These are phyloP conservation scores for Calycopis cecrops DNA, from an alignment of 1,140 invertebrate genomes.

Conservation along the genomic window DNA sequence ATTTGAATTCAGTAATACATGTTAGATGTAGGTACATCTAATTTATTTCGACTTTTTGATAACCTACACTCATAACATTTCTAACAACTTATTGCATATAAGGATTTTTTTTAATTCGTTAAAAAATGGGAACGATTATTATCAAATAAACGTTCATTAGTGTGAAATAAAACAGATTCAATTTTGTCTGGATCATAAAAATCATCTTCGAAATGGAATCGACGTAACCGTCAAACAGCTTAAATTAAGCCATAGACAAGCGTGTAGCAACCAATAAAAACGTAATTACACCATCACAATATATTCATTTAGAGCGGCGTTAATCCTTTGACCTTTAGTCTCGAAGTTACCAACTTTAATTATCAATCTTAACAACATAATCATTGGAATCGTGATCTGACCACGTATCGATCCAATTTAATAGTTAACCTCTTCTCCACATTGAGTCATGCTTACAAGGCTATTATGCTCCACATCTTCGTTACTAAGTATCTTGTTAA, in stretches of 20 bases:
- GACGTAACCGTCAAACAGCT: constrained; percentile 11
- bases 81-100: no score
- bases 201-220: constrained; percentile 1
- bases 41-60: no score
- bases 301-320: constrained; percentile 19
- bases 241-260: constrained; percentile 20
- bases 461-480: constrained; percentile 30
- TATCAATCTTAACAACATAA: constrained; percentile 69
- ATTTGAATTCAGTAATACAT: no score
- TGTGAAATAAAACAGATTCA: constrained; percentile 1
- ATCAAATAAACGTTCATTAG: background rate
- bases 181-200: constrained; percentile 4
- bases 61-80: no score
- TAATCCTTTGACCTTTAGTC: constrained; percentile 43
- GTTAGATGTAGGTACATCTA: no score
- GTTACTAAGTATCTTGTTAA: constrained; percentile 47
- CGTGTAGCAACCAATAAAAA: constrained; percentile 23
- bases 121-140: background rate
- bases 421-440: constrained; percentile 26
- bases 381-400: constrained; percentile 58
- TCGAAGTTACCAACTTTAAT: constrained; percentile 64
- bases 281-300: constrained; percentile 26
- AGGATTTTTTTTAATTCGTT: no score
- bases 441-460: constrained; percentile 33
- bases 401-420: constrained; percentile 37